Base-by-base conservation (phyloP, 1,140 invertebrate species). In the Drosophila ambigua region DNA sequence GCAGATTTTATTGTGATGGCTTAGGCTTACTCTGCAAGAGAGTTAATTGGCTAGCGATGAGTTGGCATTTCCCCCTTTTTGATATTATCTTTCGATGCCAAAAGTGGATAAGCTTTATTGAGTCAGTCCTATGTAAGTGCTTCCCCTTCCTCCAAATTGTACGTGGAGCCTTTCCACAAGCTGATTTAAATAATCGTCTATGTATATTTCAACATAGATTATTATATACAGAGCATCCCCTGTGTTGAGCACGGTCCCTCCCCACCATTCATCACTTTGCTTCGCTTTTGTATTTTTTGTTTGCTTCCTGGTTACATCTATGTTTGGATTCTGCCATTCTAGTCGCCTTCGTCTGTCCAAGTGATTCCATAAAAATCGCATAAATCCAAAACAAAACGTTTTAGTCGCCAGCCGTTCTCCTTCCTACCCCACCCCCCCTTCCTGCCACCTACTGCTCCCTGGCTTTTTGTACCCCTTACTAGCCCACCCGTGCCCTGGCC, bases 311-410 rank as follows among this genome's bases (percentile, higher is more conserved):
- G 66, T 68, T 73, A 61, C 60, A 77, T 61, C 67, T 85, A 80
- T 84, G 85, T 84, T 84, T 85, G 81, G 81, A 68, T 55, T 58
- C 61, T 57, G 61, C 28, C 7, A 8, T 31, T 3, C 3, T 11
- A 4, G 35, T 39, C 35, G 35, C 1, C 3, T 11, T 39, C 31
- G 31, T 66, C 77, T 68, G 63, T 49, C 57, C 73, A 31, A 85
- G 74, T 82, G 82, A 88, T 87, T 85, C 82, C 82, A 85, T 85
- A 78, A 85, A 85, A 85, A 85, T 87, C 82, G 67, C 83, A 85
- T 85, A 87, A 85, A 85, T 85, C 82, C 82, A 87, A 87, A 81
- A 77, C 63, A 71, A 85, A 87, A 81, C 82, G 82, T 71, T 85
- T 85, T 81, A 80, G 81, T 87, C 77, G 73, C 72, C 80, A 66